These are phyloP conservation scores for Protonibea diacanthus DNA, from an alignment of 2,797 vertebrate genomes.

Conservation along the genomic window DNA sequence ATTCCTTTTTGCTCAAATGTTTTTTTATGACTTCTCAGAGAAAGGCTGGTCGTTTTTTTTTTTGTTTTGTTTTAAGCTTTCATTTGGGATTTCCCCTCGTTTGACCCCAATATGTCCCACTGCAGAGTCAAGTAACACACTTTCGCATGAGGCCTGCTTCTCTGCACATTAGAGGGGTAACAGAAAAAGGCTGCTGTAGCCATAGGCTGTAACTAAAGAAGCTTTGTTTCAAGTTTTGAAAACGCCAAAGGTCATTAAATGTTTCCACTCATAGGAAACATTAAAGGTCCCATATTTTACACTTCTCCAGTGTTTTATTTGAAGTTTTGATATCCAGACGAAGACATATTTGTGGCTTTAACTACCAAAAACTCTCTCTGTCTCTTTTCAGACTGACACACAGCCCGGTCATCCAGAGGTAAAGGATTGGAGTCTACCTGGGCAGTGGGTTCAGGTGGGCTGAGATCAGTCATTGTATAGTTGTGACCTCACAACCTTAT, in stretches of 20 bases:
- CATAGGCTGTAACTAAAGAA: not conserved
- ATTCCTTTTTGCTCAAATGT: slow-evolving; percentile 8
- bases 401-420: too few relatives aligned
- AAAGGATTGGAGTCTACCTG: too few relatives aligned
- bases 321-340: too few relatives aligned
- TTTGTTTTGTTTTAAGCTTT: not conserved
- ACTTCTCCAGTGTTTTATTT: too few relatives aligned
- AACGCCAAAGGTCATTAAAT: not conserved
- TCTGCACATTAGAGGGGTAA: not conserved
- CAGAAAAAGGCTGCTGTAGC: not conserved
- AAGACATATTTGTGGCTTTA: too few relatives aligned
- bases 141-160: not conserved
- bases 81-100: slow-evolving; percentile 24
- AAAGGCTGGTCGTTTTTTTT: not conserved
- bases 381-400: too few relatives aligned
- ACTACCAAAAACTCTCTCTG: too few relatives aligned
- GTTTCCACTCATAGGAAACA: not conserved
- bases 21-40: not conserved
- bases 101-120: not conserved
- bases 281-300: not conserved
- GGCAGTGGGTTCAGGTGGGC: too few relatives aligned
- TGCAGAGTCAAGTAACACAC: not conserved
- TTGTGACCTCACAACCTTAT: too few relatives aligned
- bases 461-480: too few relatives aligned
- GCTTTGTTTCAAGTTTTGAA: slow-evolving; percentile 7